These are phyloP conservation scores for Ranitomeya variabilis DNA, from an alignment of 2,113 vertebrate species.

Conservation along the genomic window DNA sequence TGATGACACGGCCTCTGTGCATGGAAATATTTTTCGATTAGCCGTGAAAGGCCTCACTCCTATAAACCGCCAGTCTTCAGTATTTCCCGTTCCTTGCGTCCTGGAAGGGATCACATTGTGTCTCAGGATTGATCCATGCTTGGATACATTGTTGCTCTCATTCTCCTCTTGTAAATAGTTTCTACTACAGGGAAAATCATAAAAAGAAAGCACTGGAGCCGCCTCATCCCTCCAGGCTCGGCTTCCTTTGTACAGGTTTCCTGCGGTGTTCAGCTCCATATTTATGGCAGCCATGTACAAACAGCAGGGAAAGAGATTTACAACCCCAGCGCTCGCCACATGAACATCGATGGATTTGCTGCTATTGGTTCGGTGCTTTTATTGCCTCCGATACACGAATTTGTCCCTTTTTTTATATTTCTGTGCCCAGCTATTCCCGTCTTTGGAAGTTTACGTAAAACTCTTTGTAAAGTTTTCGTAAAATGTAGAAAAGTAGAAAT, in stretches of 20 bases:
- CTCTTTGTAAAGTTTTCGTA: neutral
- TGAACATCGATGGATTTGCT: neutral
- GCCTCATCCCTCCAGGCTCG: neutral
- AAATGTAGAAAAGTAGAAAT: conserved; percentile 9
- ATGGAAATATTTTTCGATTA: too few species aligned
- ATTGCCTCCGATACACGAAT: neutral
- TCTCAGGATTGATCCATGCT: neutral
- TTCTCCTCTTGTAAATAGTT: conserved; percentile 10
- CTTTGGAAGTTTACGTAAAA: neutral
- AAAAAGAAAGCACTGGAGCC: neutral
- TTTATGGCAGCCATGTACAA: conserved; percentile 6
- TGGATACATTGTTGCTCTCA: neutral
- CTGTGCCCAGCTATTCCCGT: neutral
- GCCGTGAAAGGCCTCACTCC: too few species aligned
- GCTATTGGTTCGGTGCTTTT: neutral
- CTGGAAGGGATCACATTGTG: neutral
- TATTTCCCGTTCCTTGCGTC: too few species aligned
- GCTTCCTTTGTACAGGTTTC: neutral
- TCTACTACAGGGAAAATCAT: neutral
- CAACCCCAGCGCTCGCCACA: neutral
- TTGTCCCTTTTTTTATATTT: neutral
- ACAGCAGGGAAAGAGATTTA: conserved; percentile 31
- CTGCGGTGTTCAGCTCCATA: conserved; percentile 17
- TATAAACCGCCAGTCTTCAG: too few species aligned
- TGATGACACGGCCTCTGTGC: too few species aligned